Evolutionary conservation across 2,113 vertebrate genomes (phyloP).

Genomic region (Callithrix jacchus): DNA sequence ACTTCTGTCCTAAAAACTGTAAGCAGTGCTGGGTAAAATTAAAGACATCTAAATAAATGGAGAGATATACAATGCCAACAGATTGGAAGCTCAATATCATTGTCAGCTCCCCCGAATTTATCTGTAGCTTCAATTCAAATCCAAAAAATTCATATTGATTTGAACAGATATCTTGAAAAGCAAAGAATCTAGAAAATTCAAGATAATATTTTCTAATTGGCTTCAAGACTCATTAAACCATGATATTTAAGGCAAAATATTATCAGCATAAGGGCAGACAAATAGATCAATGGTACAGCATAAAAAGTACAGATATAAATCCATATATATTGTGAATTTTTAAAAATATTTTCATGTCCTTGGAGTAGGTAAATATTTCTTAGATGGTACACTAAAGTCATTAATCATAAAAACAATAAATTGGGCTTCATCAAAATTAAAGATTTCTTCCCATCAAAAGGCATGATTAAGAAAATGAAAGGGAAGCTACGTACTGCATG

Average conservation of each 20-base stretch:
- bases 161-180: background rate
- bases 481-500: background rate
- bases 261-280: background rate
- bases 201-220: background rate
- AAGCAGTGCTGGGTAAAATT: background rate
- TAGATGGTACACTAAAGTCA: background rate
- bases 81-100: background rate
- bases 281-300: background rate
- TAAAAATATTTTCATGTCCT: background rate
- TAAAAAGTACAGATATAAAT: background rate
- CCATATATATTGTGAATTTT: background rate
- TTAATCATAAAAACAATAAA: background rate
- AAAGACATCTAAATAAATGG: background rate
- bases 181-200: background rate
- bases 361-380: background rate
- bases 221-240: background rate
- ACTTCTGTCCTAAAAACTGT: background rate
- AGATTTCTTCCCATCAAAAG: background rate
- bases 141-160: background rate
- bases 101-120: background rate
- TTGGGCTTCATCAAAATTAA: conserved; percentile 4
- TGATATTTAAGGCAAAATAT: background rate
- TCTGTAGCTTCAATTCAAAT: background rate
- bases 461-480: background rate
- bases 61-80: background rate